Conservation (phyloP, 2,888 invertebrate species). For the Mechanitis mazaeus region DNA sequence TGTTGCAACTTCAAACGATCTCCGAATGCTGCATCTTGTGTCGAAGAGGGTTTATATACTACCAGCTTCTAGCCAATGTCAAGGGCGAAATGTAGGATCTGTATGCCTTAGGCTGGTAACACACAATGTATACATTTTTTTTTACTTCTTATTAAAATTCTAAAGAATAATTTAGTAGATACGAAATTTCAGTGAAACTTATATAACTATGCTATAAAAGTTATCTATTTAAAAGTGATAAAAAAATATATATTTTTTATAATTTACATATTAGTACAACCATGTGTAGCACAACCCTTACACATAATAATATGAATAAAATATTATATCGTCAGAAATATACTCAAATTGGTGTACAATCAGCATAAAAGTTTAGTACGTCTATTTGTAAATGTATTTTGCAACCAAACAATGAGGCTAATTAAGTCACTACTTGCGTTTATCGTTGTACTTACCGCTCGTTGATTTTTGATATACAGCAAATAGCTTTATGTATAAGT, state of each 20-base stretch:
- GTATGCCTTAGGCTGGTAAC: slow-evolving; percentile 12
- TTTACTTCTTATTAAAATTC: too few species aligned
- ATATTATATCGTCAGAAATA: slow-evolving; percentile 4
- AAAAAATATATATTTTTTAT: too few species aligned
- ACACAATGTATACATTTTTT: not conserved
- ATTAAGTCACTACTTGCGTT: not conserved
- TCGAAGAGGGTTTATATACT: slow-evolving; percentile 56
- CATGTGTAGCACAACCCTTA: slow-evolving; percentile 1
- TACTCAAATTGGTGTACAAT: slow-evolving; percentile 9
- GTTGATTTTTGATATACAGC: not conserved
- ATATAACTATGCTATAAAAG: too few species aligned
- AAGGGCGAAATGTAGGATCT: slow-evolving; percentile 52
- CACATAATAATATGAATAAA: slow-evolving; percentile 4
- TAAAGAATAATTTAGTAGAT: too few species aligned
- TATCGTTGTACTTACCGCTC: not conserved
- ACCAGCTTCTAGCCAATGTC: slow-evolving; percentile 44
- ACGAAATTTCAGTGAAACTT: too few species aligned
- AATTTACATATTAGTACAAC: not conserved
- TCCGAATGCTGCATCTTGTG: slow-evolving; percentile 50
- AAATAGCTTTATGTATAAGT: not conserved
- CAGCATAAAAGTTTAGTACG: slow-evolving; percentile 15
- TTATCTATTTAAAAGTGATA: too few species aligned
- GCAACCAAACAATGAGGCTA: slow-evolving; percentile 7
- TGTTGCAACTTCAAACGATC: slow-evolving; percentile 47
- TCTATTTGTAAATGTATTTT: slow-evolving; percentile 2